These are phyloP conservation scores for Hylyphantes graminicola DNA, from an alignment of 1,140 invertebrate genomes.

Conservation along the genomic window DNA sequence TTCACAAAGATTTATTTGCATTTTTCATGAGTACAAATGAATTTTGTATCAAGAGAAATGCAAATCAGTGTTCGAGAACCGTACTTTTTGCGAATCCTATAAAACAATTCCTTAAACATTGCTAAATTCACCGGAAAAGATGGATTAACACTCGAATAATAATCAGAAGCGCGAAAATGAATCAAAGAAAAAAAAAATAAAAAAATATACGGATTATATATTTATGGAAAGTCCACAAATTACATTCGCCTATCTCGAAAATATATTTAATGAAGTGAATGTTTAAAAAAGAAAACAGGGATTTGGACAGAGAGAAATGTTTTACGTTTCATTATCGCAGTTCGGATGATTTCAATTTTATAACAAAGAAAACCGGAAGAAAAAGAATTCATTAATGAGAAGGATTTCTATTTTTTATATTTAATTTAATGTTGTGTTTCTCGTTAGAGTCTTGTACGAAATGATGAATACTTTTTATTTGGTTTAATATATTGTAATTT, in stretches of 20 bases:
- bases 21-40: background rate
- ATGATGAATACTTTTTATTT: background rate
- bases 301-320: conserved; percentile 11
- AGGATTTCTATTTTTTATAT: background rate
- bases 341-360: background rate
- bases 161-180: conserved; percentile 19
- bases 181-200: conserved; percentile 8
- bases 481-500: too few species aligned
- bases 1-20: background rate
- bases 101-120: conserved; percentile 28
- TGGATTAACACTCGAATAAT: conserved; percentile 21
- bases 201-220: conserved; percentile 6
- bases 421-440: background rate
- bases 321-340: conserved; percentile 32
- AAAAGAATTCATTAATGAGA: conserved; percentile 14
- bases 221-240: conserved; percentile 24
- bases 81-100: conserved; percentile 4
- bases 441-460: background rate
- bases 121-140: conserved; percentile 32
- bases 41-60: conserved; percentile 34
- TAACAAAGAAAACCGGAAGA: background rate
- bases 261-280: conserved; percentile 40
- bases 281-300: background rate
- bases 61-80: conserved; percentile 24
- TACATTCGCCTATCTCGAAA: conserved; percentile 26